A percentile compares a stretch with the other conserved stretches of the same genome.
Evolutionary conservation across 2,797 vertebrate genomes (phyloP).

Genomic region (Enteromius trimaculatus): DNA sequence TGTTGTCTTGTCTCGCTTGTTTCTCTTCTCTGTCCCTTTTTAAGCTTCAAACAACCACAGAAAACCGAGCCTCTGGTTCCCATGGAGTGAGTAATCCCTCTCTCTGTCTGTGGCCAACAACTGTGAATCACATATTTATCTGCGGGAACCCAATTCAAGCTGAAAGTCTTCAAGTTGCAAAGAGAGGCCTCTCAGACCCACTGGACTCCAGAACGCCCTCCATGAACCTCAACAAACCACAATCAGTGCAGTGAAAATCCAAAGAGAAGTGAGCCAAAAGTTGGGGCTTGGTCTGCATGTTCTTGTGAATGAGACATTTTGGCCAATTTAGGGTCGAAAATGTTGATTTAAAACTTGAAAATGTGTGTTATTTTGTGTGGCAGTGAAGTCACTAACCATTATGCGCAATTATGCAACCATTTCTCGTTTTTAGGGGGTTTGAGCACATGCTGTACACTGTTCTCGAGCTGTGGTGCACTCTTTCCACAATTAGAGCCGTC

Average conservation of each 20-base stretch:
- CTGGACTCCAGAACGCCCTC: conserved; percentile 9
- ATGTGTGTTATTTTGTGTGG: conserved; percentile 5
- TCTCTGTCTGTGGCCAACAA: conserved; percentile 27
- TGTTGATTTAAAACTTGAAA: conserved; percentile 9
- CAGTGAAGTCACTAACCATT: conserved; percentile 15
- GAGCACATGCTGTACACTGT: not conserved
- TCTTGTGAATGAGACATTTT: not conserved
- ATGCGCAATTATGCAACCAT: not conserved
- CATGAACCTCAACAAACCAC: not conserved
- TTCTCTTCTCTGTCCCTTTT: not conserved
- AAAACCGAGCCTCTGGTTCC: conserved; percentile 52
- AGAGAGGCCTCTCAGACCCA: not conserved
- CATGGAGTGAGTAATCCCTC: conserved; percentile 66
- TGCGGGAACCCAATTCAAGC: conserved; percentile 26
- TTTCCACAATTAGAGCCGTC: conserved; percentile 29
- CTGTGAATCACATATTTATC: conserved; percentile 33
- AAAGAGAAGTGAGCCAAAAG: not conserved
- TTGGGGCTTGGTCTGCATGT: not conserved
- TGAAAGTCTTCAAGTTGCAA: not conserved
- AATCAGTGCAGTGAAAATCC: not conserved
- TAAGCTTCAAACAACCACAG: conserved; percentile 14
- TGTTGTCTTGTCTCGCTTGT: not conserved
- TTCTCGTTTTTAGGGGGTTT: not conserved
- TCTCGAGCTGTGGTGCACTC: not conserved
- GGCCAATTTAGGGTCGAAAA: not conserved